Evolutionary conservation across 2,797 vertebrate genomes (phyloP).

Genomic region (Cryptoblepharus egeriae): DNA sequence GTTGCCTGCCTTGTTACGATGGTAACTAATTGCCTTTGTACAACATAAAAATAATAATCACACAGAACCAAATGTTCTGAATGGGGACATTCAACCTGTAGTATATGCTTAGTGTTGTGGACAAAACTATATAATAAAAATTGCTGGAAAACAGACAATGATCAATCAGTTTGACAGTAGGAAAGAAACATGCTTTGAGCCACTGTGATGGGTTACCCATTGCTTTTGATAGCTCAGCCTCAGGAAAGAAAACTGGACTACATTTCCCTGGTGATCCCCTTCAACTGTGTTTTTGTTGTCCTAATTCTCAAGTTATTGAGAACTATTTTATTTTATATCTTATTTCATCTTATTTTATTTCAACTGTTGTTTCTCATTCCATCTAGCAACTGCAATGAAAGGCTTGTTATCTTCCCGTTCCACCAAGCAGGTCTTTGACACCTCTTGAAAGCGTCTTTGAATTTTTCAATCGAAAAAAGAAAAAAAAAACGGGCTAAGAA

Average conservation of each 20-base stretch:
- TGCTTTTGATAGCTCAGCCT: background rate
- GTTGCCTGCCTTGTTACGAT: too few species aligned
- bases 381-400: background rate
- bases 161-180: background rate
- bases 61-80: too few species aligned
- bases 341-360: slow-evolving; percentile 1
- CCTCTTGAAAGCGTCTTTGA: background rate
- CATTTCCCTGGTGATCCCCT: background rate
- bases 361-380: background rate
- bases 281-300: background rate
- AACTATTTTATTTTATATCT: too few species aligned
- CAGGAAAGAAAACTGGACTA: background rate
- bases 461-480: background rate
- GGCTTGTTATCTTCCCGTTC: background rate
- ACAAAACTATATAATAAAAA: background rate
- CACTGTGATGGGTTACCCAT: background rate
- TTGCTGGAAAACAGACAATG: background rate
- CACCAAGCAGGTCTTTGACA: background rate
- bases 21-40: too few species aligned
- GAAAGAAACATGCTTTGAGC: background rate
- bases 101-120: background rate
- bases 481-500: background rate
- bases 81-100: too few species aligned
- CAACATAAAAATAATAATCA: too few species aligned
- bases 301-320: background rate